Conservation (phyloP, 2,113 vertebrate genomes). For the Malurus elegans region DNA sequence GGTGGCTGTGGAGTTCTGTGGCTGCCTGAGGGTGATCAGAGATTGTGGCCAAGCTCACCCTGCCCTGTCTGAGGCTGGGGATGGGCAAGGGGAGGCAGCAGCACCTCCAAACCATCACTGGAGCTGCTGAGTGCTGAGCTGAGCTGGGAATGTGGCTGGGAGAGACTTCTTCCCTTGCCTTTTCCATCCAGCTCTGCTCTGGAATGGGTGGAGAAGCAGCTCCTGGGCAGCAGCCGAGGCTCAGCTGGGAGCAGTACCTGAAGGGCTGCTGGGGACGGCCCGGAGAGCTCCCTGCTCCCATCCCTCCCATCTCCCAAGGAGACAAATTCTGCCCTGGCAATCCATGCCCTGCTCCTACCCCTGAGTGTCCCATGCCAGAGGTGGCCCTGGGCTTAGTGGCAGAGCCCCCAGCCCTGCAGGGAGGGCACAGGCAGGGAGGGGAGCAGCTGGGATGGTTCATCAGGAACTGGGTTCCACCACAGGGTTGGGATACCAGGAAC, state of each 20-base stretch:
- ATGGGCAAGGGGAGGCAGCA: neutral
- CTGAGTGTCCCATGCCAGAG: neutral
- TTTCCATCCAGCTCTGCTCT: neutral
- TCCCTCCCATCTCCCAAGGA: no score
- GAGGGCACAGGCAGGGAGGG: neutral
- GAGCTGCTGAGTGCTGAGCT: accelerated
- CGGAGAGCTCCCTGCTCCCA: neutral
- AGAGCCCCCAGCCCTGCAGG: neutral
- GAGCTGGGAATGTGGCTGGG: neutral
- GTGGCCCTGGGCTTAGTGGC: neutral
- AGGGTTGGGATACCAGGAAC: neutral
- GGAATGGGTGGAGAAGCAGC: neutral
- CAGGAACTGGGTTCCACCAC: no score
- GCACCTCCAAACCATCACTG: neutral
- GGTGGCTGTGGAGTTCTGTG: neutral
- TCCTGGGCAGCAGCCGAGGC: neutral
- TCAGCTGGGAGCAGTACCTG: neutral
- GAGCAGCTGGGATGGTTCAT: neutral
- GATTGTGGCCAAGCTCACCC: neutral
- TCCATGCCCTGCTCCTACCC: neutral
- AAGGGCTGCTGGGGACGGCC: neutral
- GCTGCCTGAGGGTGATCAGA: neutral
- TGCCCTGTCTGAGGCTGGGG: neutral
- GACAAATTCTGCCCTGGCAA: accelerated
- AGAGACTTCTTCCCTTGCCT: neutral